Evolutionary conservation across 2,113 vertebrate genomes (phyloP), one percentile per base, ranked within the genome.

Genomic region (Steatornis caripensis): DNA sequence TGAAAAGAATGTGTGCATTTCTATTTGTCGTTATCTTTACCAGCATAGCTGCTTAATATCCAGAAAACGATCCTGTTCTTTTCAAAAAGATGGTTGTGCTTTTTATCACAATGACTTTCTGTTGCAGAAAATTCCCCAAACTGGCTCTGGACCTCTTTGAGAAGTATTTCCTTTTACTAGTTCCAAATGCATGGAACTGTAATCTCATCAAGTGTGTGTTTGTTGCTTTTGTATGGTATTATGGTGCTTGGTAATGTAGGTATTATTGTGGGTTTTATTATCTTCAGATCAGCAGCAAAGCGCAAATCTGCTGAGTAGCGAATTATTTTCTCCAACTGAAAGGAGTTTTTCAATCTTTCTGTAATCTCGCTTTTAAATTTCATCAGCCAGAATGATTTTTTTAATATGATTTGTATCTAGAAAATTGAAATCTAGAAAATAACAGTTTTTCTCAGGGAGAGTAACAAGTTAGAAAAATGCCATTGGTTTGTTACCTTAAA

Each of bases 311-410:
- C 30, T 34, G 83, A 92, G 69, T 26, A 89, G 68, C 0, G 0
- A 95, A 79, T 57, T 87, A 81, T 88, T 94, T 93, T 45, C 48
- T 75, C 55, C 64, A n/a, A 14, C 1, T 64, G 79, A 89, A 78
- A 12, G 60, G 39, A 71, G 60, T 54, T 94, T 95, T 95, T 84
- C 62, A 93, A 64, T 88, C 90, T 87, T 80, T 65, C 72, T 66
- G 4, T 95, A 96, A 93, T 95, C 89, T 86, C 2, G 5, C 75
- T 82, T 83, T 78, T 70, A 76, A 93, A 96, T 81, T 85, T 86
- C 60, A 60, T 92, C 79, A 93, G 21, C 54, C 23, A 30, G 45
- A 75, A 80, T 83, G 54, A 14, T 70, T 72, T 79, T 70, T 70
- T 66, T 62, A 90, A 86, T 95, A 41, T 64, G 0, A 32, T 71